phyloP scores from a whole-genome alignment of 2,797 vertebrate genomes.

The Sebastes baramenuke region DNA sequence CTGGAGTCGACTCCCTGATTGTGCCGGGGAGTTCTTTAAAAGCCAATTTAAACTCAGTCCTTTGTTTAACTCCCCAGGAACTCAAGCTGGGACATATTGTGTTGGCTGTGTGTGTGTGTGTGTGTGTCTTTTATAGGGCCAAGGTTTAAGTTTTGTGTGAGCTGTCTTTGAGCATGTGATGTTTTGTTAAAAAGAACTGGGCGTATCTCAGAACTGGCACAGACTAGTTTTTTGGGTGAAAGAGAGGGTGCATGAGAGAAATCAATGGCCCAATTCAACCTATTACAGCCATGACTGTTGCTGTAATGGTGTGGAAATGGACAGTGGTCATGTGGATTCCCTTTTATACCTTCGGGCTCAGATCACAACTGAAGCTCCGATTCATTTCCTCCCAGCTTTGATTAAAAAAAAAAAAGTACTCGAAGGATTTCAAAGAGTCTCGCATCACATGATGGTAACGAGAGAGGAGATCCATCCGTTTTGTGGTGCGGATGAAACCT shows the following conservation, averaged over 20 bases:
- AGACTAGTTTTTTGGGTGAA: conserved; percentile 61
- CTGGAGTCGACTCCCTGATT: conserved; percentile 66
- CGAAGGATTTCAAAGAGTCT: conserved; percentile 67
- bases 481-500: conserved; percentile 47
- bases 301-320: conserved; percentile 78
- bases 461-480: conserved; percentile 52
- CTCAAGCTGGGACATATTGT: conserved; percentile 56
- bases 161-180: conserved; percentile 61
- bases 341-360: conserved; percentile 68
- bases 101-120: conserved; percentile 15
- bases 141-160: conserved; percentile 38
- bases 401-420: conserved; percentile 59
- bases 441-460: conserved; percentile 66
- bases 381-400: conserved; percentile 75
- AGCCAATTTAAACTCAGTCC: conserved; percentile 68
- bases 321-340: conserved; percentile 75
- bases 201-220: conserved; percentile 65
- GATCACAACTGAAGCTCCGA: conserved; percentile 68
- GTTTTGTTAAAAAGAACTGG: conserved; percentile 66
- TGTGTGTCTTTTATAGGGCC: conserved; percentile 22
- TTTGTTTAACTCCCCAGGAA: conserved; percentile 74
- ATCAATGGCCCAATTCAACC: conserved; percentile 77
- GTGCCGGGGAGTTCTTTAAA: conserved; percentile 74
- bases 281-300: conserved; percentile 77
- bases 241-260: conserved; percentile 59